Percentiles rank a stretch among this genome's conserved stretches.
phyloP scores from a whole-genome alignment of 2,888 invertebrate species.

The Leptopilina myrica region DNA sequence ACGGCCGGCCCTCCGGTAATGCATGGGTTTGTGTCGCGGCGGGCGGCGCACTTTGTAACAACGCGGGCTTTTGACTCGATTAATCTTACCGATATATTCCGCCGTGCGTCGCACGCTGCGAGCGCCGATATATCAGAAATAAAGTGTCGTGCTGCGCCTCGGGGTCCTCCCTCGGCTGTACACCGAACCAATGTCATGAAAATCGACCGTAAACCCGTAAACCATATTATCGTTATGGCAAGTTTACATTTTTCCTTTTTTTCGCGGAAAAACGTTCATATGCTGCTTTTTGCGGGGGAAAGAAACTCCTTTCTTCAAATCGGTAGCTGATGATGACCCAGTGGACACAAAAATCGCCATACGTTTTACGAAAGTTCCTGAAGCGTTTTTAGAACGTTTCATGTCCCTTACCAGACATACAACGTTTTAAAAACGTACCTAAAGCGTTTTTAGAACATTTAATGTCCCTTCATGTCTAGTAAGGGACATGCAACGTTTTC shows the following conservation, averaged over 20 bases:
- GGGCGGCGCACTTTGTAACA: constrained; percentile 77
- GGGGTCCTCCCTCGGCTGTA: constrained; percentile 42
- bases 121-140: constrained; percentile 70
- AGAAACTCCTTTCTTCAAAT: too few species aligned
- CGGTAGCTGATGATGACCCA: too few species aligned
- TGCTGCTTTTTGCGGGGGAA: neutral
- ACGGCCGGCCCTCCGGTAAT: constrained; percentile 68
- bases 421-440: too few species aligned
- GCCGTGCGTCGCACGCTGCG: constrained; percentile 61
- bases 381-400: too few species aligned
- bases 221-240: neutral
- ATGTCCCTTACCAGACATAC: too few species aligned
- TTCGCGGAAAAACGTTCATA: neutral
- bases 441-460: too few species aligned
- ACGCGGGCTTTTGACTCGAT: constrained; percentile 76
- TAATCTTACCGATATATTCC: constrained; percentile 74
- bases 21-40: constrained; percentile 73
- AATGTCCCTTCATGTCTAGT: too few species aligned
- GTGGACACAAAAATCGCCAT: too few species aligned
- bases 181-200: constrained; percentile 47
- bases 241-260: neutral
- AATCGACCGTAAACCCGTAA: constrained; percentile 42
- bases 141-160: constrained; percentile 70
- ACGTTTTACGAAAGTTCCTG: too few species aligned
- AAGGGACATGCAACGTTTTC: too few species aligned